Evolutionary conservation across 2,888 invertebrate species (phyloP), one percentile per base, ranked within the genome.

Genomic region (Drosophila glabriapex): DNA sequence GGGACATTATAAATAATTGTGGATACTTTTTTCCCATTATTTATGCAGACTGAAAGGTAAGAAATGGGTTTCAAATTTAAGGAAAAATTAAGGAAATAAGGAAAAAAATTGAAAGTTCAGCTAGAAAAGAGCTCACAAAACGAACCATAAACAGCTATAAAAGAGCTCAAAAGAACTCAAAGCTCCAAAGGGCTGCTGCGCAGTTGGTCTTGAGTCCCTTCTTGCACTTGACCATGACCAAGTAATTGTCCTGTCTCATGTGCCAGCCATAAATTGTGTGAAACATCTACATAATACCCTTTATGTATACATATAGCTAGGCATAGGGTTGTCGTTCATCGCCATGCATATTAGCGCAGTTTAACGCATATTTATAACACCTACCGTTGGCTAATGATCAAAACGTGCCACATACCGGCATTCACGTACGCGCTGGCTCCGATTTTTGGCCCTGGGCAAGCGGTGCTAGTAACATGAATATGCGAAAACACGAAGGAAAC

Each of bases 401-500:
- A 87, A 87, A 87, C 89, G 89, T 87, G 87, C 83, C 78, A 69
- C 85, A 80, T 73, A 78, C 68, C 71, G 68, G 67, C 83, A 77
- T 63, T 76, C 71, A 73, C 71, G 68, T 62, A 58, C 71, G 56
- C 60, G 22, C 25, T 65, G 69, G 59, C 54, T 68, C 60, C 60
- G 76, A 73, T 73, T 71, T 75, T 66, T 56, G 68, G 54, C 35
- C 65, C 31, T 33, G 66, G 54, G 65, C 73, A 66, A 66, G 68
- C 59, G 62, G 56, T 79, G 56, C 66, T 68, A 65, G 88, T 78
- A 83, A 83, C 89, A 84, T 89, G 87, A 86, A 87, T 87, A 87
- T 89, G 89, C 87, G 87, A 89, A 89, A 89, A 89, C 87, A 87
- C 87, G 87, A 83, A 89, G 87, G 68, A 87, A 89, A 89, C 78